A percentile compares a stretch with the other conserved stretches of the same genome.
phyloP scores from a whole-genome alignment of 2,113 vertebrate genomes.

The Eclectus roratus region DNA sequence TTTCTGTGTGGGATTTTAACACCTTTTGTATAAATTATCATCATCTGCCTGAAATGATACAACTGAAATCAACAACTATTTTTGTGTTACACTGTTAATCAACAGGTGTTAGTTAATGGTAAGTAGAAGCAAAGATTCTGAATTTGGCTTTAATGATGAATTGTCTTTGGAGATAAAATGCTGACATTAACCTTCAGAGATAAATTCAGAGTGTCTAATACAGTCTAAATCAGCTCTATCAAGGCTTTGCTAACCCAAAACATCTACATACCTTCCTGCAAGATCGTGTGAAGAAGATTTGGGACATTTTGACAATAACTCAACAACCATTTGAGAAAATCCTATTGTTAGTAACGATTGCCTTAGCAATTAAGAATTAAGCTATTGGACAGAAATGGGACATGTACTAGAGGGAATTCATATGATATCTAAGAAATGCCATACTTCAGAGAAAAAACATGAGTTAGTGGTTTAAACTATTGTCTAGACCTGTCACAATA shows the following conservation, averaged over 20 bases:
- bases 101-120: background rate
- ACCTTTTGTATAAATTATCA: background rate
- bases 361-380: background rate
- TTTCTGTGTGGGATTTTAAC: background rate
- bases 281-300: background rate
- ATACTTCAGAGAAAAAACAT: slow-evolving; percentile 22
- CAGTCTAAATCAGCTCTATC: background rate
- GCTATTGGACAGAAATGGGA: background rate
- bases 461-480: background rate
- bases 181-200: background rate
- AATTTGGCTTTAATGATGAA: background rate
- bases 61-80: background rate
- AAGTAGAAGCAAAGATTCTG: background rate
- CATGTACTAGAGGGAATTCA: background rate
- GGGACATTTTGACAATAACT: slow-evolving; percentile 5
- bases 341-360: background rate
- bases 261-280: background rate
- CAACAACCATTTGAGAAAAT: slow-evolving; percentile 33
- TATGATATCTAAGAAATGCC: background rate
- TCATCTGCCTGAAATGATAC: background rate
- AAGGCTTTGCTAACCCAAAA: background rate
- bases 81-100: background rate
- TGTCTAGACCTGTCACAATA: background rate
- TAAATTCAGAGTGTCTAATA: background rate
- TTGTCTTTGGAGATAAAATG: background rate